phyloP scores from a whole-genome alignment of 2,113 vertebrate genomes.

The Chionis minor region DNA sequence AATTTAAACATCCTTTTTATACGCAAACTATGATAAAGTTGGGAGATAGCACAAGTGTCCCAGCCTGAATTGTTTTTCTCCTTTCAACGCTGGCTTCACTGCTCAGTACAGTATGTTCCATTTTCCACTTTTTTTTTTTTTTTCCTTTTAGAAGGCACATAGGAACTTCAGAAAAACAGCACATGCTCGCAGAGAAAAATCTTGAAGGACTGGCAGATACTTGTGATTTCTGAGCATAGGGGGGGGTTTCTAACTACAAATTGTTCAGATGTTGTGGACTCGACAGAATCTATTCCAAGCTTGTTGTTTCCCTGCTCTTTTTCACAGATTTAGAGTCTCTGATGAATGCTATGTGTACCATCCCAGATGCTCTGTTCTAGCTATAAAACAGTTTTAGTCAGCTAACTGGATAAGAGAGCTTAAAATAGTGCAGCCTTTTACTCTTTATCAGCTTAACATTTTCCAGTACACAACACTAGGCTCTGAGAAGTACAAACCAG shows the following conservation, averaged over 20 bases:
- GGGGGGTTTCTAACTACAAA: slow-evolving; percentile 60
- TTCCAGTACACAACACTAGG: slow-evolving; percentile 43
- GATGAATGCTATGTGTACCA: slow-evolving; percentile 56
- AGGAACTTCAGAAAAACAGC: slow-evolving; percentile 68
- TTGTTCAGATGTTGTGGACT: slow-evolving; percentile 61
- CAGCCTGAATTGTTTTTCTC: background rate
- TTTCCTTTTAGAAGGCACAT: slow-evolving; percentile 35
- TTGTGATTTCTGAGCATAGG: slow-evolving; percentile 56
- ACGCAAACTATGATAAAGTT: background rate
- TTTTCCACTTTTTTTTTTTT: slow-evolving; percentile 28
- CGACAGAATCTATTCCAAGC: slow-evolving; percentile 63
- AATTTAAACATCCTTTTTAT: background rate
- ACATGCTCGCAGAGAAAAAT: slow-evolving; percentile 49
- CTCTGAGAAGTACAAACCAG: slow-evolving; percentile 22
- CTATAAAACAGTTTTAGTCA: slow-evolving; percentile 69
- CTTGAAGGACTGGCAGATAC: slow-evolving; percentile 46
- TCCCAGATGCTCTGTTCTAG: slow-evolving; percentile 58
- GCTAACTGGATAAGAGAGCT: slow-evolving; percentile 73
- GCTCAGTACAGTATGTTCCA: slow-evolving; percentile 38
- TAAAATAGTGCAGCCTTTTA: slow-evolving; percentile 71
- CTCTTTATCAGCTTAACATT: slow-evolving; percentile 72
- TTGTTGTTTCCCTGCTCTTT: slow-evolving; percentile 60
- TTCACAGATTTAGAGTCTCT: slow-evolving; percentile 50
- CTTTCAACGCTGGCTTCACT: background rate
- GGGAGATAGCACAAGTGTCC: background rate